Percentiles rank a stretch among this genome's conserved stretches.
Evolutionary conservation across 1,140 invertebrate species (phyloP).

Genomic region (Anthonomus grandis): DNA sequence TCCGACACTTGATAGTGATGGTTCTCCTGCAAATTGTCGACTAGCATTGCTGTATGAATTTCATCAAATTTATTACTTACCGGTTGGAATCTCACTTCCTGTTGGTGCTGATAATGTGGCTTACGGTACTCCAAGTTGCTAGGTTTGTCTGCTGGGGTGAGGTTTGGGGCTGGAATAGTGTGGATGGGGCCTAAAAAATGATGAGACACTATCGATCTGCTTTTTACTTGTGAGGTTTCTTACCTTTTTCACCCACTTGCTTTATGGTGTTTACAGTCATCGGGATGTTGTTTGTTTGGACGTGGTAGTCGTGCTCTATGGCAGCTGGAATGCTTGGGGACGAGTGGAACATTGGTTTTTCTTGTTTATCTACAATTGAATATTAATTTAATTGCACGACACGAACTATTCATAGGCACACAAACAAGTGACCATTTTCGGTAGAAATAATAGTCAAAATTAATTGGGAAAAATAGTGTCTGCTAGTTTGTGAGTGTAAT

Average conservation of each 20-base stretch:
- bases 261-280: conserved; percentile 40
- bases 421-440: too few relatives aligned
- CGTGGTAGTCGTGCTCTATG: conserved; percentile 41
- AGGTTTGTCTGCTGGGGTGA: conserved; percentile 51
- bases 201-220: too few relatives aligned
- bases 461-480: too few relatives aligned
- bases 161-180: conserved; percentile 77
- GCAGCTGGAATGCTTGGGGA: conserved; percentile 28
- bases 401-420: too few relatives aligned
- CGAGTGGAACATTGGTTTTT: conserved; percentile 24
- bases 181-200: conserved; percentile 64
- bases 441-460: too few relatives aligned
- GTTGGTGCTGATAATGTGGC: conserved; percentile 13
- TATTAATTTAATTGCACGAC: too few relatives aligned
- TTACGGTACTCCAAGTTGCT: conserved; percentile 40
- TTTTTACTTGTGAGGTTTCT: not conserved
- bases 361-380: conserved; percentile 19
- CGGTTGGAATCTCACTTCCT: conserved; percentile 7
- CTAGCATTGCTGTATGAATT: conserved; percentile 3
- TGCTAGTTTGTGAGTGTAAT: too few relatives aligned
- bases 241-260: conserved; percentile 54
- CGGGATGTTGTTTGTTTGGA: conserved; percentile 44
- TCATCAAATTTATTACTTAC: not conserved
- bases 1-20: conserved; percentile 23
- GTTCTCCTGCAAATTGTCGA: conserved; percentile 1